Conservation (phyloP, 2,888 invertebrate species). For the Phortica magna region DNA sequence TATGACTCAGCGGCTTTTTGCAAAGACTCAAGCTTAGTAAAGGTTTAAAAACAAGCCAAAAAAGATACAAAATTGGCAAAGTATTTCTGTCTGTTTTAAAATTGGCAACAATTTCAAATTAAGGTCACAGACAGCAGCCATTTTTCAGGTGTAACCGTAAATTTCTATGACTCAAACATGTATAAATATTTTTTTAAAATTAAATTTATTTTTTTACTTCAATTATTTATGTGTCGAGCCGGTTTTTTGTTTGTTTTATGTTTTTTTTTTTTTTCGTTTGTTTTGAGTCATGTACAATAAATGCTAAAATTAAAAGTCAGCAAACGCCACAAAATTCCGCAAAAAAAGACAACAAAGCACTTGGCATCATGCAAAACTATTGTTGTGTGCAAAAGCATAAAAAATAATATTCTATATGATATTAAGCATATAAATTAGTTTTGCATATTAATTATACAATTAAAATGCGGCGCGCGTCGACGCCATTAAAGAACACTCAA, state of each 20-base stretch:
- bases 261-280: background rate
- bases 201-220: background rate
- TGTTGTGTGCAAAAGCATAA: constrained; percentile 21
- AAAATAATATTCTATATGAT: constrained; percentile 31
- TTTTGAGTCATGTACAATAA: background rate
- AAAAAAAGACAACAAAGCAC: background rate
- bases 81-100: background rate
- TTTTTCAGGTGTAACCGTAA: background rate
- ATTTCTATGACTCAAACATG: background rate
- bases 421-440: constrained; percentile 64
- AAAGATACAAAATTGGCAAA: constrained; percentile 11
- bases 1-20: background rate
- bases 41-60: background rate
- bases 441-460: constrained; percentile 64
- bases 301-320: background rate
- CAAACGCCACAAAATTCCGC: background rate
- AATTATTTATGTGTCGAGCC: background rate
- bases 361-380: background rate
- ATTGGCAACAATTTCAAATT: background rate
- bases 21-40: background rate
- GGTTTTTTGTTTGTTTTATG: background rate
- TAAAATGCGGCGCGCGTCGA: constrained; percentile 48
- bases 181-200: background rate
- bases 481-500: background rate
- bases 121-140: background rate